A percentile compares a stretch with the other conserved stretches of the same genome.
These are phyloP conservation scores for Caloenas nicobarica DNA, from an alignment of 2,113 vertebrate species.

Conservation along the genomic window DNA sequence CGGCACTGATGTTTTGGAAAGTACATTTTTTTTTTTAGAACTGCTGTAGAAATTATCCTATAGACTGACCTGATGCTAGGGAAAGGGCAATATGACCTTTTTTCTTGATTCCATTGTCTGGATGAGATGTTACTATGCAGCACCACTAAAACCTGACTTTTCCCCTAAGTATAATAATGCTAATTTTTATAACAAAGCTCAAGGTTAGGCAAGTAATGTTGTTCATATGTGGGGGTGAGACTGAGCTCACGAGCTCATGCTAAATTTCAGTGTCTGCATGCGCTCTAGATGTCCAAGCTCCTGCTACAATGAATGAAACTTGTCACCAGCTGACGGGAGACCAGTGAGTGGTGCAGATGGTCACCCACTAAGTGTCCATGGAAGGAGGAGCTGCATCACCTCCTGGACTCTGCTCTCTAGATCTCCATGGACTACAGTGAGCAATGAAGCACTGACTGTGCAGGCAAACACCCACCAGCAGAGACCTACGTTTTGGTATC, in stretches of 20 bases:
- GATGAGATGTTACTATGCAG: fast-evolving
- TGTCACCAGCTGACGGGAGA: not conserved
- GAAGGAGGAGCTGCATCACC: not conserved
- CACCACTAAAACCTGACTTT: not conserved
- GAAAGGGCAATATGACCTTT: not conserved
- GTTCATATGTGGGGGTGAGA: not conserved
- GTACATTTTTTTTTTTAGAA: not conserved
- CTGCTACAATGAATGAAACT: not conserved
- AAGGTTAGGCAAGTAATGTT: not conserved
- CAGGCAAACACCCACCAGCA: not conserved
- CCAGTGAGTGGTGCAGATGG: not conserved
- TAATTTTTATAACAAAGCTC: not conserved
- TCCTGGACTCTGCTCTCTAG: not conserved
- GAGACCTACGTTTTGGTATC: not conserved
- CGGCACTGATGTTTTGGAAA: not conserved
- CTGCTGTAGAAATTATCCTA: not conserved
- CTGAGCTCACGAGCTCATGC: fast-evolving
- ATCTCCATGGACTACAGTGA: not conserved
- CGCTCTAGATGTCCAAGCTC: not conserved
- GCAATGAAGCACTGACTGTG: not conserved
- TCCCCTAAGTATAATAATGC: not conserved
- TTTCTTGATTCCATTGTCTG: not conserved
- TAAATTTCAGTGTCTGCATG: not conserved
- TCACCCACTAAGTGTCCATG: not conserved
- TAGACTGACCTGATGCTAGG: not conserved